Percentiles rank a stretch among this genome's conserved stretches.
These are phyloP conservation scores for Neoscelio sp. DNA, from an alignment of 2,888 invertebrate species.

Conservation along the genomic window DNA sequence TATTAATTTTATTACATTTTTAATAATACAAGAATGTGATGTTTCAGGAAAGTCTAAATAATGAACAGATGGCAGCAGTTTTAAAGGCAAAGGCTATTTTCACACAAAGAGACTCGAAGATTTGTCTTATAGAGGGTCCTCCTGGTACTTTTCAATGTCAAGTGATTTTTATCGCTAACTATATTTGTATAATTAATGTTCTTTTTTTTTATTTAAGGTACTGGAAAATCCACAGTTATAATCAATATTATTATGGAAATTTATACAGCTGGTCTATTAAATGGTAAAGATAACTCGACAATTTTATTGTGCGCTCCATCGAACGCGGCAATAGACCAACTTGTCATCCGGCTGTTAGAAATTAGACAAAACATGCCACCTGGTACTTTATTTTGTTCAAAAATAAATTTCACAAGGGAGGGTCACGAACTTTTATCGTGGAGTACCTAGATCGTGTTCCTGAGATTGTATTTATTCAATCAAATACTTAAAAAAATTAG, in stretches of 20 bases:
- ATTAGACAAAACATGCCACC: conserved; percentile 80
- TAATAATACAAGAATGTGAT: no score
- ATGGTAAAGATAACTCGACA: conserved; percentile 81
- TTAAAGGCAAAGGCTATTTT: conserved; percentile 21
- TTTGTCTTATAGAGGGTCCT: conserved; percentile 52
- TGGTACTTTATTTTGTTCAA: no score
- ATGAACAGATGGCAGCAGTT: conserved; percentile 38
- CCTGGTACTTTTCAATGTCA: no score
- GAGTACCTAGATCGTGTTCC: no score
- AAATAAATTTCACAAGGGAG: no score
- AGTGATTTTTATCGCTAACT: no score
- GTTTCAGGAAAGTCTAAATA: conserved; percentile 32
- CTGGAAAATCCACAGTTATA: conserved; percentile 94
- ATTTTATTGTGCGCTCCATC: conserved; percentile 94
- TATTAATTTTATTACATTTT: no score
- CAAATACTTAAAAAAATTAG: no score
- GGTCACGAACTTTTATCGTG: no score
- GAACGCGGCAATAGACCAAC: conserved; percentile 93
- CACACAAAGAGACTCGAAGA: conserved; percentile 3
- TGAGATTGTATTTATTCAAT: no score
- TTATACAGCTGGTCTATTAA: conserved; percentile 82
- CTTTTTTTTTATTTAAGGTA: conserved; percentile 88
- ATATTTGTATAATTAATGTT: background rate
- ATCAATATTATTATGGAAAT: conserved; percentile 89
- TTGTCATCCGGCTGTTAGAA: conserved; percentile 87